These are phyloP conservation scores for Aptenodytes forsteri DNA, from an alignment of 2,113 vertebrate genomes.

Conservation along the genomic window DNA sequence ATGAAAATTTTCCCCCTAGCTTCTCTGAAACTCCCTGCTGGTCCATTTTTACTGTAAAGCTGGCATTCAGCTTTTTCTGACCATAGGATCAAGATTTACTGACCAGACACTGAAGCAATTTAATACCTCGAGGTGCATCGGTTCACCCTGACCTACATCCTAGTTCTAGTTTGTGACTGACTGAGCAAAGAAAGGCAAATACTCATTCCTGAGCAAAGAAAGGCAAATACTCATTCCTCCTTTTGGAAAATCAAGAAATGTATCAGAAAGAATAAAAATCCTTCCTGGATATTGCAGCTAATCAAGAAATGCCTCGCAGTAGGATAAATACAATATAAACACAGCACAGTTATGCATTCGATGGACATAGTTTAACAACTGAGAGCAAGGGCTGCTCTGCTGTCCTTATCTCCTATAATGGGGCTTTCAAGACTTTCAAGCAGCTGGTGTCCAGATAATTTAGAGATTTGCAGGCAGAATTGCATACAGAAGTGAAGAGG, in stretches of 20 bases:
- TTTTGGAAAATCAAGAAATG: not conserved
- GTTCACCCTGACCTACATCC: slow-evolving; percentile 30
- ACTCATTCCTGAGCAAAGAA: not conserved
- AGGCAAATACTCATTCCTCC: not conserved
- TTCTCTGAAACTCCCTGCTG: not conserved
- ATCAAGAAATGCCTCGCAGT: not conserved
- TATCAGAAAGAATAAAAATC: not conserved
- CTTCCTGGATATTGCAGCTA: not conserved
- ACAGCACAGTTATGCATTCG: not conserved
- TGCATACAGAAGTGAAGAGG: not conserved
- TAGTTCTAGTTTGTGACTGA: not conserved
- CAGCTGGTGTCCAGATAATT: slow-evolving; percentile 47
- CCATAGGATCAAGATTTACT: not conserved
- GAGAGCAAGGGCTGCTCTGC: not conserved
- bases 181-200: not conserved
- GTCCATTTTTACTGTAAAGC: not conserved
- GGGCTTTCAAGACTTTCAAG: not conserved
- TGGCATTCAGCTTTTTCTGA: not conserved
- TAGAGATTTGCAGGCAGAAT: not conserved
- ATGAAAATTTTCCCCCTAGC: not conserved
- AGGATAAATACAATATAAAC: not conserved
- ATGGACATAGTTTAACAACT: not conserved
- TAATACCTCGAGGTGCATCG: not conserved
- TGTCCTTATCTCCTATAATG: not conserved
- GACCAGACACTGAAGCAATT: not conserved